phyloP scores from a whole-genome alignment of 2,888 invertebrate species.

The Tuberolachnus salignus region DNA sequence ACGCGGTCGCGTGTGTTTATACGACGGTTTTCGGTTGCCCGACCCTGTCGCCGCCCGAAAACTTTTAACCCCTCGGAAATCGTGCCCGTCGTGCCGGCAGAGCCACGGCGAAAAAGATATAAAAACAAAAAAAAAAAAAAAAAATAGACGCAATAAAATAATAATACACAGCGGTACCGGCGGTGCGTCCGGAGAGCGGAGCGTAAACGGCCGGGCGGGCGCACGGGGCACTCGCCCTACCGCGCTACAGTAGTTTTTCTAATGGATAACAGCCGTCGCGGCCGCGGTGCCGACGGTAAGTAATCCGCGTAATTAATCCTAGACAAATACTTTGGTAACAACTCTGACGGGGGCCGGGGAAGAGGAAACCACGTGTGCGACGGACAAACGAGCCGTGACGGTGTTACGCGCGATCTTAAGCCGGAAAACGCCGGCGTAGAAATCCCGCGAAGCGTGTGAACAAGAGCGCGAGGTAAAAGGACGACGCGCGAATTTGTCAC shows the following conservation, averaged over 20 bases:
- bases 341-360: neutral
- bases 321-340: too few relatives aligned
- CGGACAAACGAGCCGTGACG: neutral
- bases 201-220: neutral
- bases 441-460: too few relatives aligned
- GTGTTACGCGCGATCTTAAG: neutral
- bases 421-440: too few relatives aligned
- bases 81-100: neutral
- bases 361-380: neutral
- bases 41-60: neutral
- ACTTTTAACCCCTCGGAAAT: constrained; percentile 19
- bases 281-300: neutral
- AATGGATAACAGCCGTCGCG: constrained; percentile 26
- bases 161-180: too few relatives aligned
- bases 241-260: too few relatives aligned
- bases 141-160: constrained; percentile 30
- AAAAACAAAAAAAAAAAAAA: too few relatives aligned
- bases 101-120: too few relatives aligned
- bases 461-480: too few relatives aligned
- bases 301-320: constrained; percentile 36
- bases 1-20: neutral
- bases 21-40: neutral
- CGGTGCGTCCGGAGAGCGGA: neutral
- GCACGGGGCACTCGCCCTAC: neutral
- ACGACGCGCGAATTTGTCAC: too few relatives aligned